Base-by-base conservation (phyloP, 2,113 vertebrate species). In the Gopherus evgoodei region DNA sequence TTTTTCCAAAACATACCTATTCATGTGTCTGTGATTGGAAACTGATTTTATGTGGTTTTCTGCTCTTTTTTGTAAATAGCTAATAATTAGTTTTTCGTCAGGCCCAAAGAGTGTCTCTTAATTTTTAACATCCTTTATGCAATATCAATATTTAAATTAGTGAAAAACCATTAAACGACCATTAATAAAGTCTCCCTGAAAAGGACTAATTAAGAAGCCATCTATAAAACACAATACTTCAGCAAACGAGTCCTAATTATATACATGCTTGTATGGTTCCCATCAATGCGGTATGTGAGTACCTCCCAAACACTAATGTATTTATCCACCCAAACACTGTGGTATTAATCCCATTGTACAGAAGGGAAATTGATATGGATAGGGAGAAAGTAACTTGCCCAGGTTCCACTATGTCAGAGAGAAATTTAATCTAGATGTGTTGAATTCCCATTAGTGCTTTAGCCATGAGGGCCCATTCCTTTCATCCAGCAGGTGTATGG, bases 291-390 rank as follows among this genome's bases (percentile, higher is more conserved):
- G 42, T 11, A 11, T 7, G 21, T 9, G 59, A 83, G 29, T 12
- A 49, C 35, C 38, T 90, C 42, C 27, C 1, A 13, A 29, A 6
- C 0, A 0, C n/a, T 53, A n/a, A 5, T 22, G 14, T n/a, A 25
- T 88, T 59, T 47, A 14, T 57, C 52, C 88, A 0, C 0, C 57
- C 65, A 69, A 69, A 69, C 16, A 31, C 35, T 38, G 9, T n/a
- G 65, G 14, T 38, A 17, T 69, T 38, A 21, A 8, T n/a, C 10
- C 56, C 56, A 1, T 42, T 85, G 35, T 88, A 72, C 81, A 80
- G 86, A 90, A 56, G 80, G 90, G 93, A 94, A 93, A 78, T 22
- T 78, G 89, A 90, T 89, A 4, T 9, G 1, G 78, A 90, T 5
- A 6, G 80, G 31, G 52, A 72, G 82, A 86, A 93, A 59, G 81